A percentile compares a stretch with the other conserved stretches of the same genome.
phyloP scores from a whole-genome alignment of 2,113 vertebrate genomes.

The cat (Felis catus) region DNA sequence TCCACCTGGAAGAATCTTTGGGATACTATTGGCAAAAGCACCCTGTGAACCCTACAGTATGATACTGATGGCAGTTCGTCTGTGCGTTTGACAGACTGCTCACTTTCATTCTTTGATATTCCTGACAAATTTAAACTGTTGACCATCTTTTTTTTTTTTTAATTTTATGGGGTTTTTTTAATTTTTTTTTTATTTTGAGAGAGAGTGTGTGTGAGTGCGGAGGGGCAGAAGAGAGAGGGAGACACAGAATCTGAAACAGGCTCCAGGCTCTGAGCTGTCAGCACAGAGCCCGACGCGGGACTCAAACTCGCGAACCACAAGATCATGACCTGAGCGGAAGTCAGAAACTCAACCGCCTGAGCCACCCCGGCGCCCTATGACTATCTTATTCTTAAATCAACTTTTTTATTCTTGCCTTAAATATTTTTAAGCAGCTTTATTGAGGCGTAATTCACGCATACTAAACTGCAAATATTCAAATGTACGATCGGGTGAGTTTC shows the following conservation, averaged over 20 bases:
- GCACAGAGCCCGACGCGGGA: rapidly evolving
- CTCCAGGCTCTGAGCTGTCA: too few species aligned
- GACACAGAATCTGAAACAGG: too few species aligned
- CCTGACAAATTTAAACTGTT: not conserved
- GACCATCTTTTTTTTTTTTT: too few species aligned
- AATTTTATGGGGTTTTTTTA: too few species aligned
- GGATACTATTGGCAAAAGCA: not conserved
- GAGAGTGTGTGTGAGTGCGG: too few species aligned
- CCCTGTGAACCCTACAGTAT: not conserved
- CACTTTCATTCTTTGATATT: not conserved
- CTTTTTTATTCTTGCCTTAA: not conserved
- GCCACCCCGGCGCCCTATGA: too few species aligned
- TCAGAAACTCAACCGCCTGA: too few species aligned
- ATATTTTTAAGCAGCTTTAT: not conserved
- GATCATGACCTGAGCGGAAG: too few species aligned
- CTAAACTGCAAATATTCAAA: not conserved
- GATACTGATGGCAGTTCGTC: not conserved
- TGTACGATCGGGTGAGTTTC: not conserved
- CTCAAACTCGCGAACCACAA: too few species aligned
- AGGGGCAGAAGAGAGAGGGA: too few species aligned
- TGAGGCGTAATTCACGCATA: not conserved
- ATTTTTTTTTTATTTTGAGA: too few species aligned
- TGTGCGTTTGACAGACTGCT: not conserved
- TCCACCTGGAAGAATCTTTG: not conserved
- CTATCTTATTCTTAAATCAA: not conserved